Evolutionary conservation across 2,113 vertebrate genomes (phyloP), one percentile per base, ranked within the genome.

Genomic region (Takifugu flavidus): DNA sequence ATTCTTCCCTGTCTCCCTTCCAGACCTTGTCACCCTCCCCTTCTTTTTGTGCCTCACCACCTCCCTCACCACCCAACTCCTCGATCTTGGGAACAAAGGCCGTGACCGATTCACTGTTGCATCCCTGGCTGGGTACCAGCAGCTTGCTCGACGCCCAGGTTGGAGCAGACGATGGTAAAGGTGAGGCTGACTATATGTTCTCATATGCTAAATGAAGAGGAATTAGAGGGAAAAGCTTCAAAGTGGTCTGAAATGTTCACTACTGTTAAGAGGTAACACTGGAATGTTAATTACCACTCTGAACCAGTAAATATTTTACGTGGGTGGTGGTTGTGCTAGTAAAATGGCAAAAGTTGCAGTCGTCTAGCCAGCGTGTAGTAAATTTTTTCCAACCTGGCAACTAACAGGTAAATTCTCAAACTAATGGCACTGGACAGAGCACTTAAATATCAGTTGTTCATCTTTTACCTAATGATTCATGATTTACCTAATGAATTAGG

Each of bases 71-170:
- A 20, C 49, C 64, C 14, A 6, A 39, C 60, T 69, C 63, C 50
- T 65, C 47, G 7, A 56, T 78, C 0, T 56, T 84, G 78, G 83
- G 25, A 82, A 78, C 66, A 67, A 89, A 90, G 75, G 75, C 62
- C 6, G 50, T 72, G 46, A 62, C 5, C 6, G 83, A 86, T 62
- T 66, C 71, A 2, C 44, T 63, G 53, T 29, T 89, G 82, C 87
- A 93, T 70, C 80, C 92, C 67, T 94, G 93, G 94, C 91, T 94
- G 88, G 84, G 78, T 86, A 83, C 85, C 86, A 86, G 86, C 64
- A 86, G 88, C 72, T 89, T 92, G 89, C 90, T 90, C 77, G 54
- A 83, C 59, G 70, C 85, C 44, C 65, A 79, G 52, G 65, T 89
- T 2, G 69, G 70, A 76, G 77, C 76, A 82, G 92, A 91, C 70